Evolutionary conservation across 2,888 invertebrate genomes (phyloP), one percentile per base, ranked within the genome.

Genomic region (Torymus tubicola): DNA sequence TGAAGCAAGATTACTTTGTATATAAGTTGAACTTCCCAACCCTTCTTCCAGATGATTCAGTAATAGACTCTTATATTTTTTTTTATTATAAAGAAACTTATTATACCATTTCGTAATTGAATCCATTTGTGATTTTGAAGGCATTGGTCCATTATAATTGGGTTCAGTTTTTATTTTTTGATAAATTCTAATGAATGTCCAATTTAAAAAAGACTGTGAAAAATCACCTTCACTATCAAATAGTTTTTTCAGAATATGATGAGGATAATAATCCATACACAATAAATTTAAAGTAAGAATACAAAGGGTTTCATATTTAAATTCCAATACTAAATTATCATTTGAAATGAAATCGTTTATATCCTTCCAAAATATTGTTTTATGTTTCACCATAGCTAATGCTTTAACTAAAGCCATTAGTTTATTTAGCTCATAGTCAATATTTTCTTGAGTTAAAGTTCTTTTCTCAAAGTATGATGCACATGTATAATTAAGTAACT

Each of bases 381-480:
- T 77, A 12, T 77, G 64, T 31, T 60, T 77, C 31, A 31, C 12
- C 14, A 31, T 0, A n/a, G 73, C 55, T 24, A 77, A 42, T 21
- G 1, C 21, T 2, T 1, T 21, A 2, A 21, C 2, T 21, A 21
- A 21, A 21, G 2, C 21, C 2, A 21, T 2, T 2, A 21, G 63
- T 60, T 81, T 78, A 11, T 31, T 50, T 13, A 50, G 2, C 52
- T 55, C 42, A 1, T 63, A 14, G 1, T 16, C 5, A 57, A 81
- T 52, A 16, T 13, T 13, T 12, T 73, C 2, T 4, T 68, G 8
- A n/a, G 4, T 16, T 4, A 81, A 0, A 52, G 10, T 52, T 12
- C 0, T 69, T 58, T 42, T 73, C 69, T 81, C 81, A 73, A 69
- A 81, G 58, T 78, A 81, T 18, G 68, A 24, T 2, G 77, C 77